Conservation (phyloP, 2,888 invertebrate species). For the Chrysopilus asiliformis region DNA sequence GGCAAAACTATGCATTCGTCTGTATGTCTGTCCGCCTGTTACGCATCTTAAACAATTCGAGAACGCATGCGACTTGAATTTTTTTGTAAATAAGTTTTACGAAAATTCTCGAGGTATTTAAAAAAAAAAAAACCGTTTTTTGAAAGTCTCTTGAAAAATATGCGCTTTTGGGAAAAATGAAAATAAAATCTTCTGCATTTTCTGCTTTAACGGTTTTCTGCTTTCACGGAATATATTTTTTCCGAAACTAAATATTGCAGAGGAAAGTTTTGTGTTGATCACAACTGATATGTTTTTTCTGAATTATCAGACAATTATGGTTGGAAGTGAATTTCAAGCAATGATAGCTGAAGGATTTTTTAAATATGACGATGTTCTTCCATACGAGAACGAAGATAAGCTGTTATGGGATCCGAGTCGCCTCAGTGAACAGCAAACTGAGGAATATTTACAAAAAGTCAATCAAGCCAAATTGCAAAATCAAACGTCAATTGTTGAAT, state of each 20-base stretch:
- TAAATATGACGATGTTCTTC: constrained; percentile 84
- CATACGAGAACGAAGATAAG: constrained; percentile 92
- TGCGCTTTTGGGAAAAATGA: no score
- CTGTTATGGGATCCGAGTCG: constrained; percentile 82
- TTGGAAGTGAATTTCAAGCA: constrained; percentile 88
- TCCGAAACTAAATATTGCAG: no score
- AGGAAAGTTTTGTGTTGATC: no score
- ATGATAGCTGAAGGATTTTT: constrained; percentile 83
- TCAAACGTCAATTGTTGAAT: constrained; percentile 27
- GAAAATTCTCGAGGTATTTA: no score
- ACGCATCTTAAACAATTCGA: no score
- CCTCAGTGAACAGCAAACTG: constrained; percentile 56
- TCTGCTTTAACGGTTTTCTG: no score
- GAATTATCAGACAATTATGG: constrained; percentile 65
- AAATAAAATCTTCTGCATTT: no score
- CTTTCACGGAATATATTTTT: no score
- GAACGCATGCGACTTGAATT: no score
- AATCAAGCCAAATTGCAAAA: constrained; percentile 14
- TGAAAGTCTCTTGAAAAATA: not conserved
- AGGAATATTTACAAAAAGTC: constrained; percentile 55
- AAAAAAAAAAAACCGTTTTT: constrained; percentile 10
- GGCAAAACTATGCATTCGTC: no score
- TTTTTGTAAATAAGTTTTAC: no score
- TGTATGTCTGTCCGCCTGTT: no score
- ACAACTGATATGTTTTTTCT: constrained; percentile 9